Conservation (phyloP, 2,113 vertebrate species). For the Hippocampus abdominalis region DNA sequence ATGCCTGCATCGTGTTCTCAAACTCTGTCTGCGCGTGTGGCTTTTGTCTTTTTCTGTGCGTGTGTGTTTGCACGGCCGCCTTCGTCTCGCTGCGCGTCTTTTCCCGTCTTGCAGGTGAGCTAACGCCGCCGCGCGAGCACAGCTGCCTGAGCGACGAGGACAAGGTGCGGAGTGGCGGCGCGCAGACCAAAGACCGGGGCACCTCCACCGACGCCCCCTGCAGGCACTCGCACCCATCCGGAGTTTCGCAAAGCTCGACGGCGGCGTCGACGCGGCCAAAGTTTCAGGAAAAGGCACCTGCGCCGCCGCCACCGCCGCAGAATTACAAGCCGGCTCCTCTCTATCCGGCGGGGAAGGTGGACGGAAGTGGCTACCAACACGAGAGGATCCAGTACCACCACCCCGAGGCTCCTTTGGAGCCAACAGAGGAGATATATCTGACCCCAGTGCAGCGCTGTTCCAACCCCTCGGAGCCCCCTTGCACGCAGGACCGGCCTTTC, state of each 20-base stretch:
- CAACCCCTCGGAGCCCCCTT: constrained; percentile 68
- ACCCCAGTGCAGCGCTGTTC: constrained; percentile 88
- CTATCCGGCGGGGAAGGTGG: constrained; percentile 67
- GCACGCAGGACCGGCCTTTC: constrained; percentile 72
- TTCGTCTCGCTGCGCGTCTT: constrained; percentile 8
- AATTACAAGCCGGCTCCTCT: constrained; percentile 66
- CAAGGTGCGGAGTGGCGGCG: constrained; percentile 73
- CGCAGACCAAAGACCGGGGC: constrained; percentile 91
- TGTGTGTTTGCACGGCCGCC: constrained; percentile 19
- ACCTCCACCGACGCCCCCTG: constrained; percentile 88
- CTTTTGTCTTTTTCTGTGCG: constrained; percentile 12
- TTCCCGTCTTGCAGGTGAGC: constrained; percentile 75
- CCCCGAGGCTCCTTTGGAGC: constrained; percentile 84
- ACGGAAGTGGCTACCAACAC: constrained; percentile 70
- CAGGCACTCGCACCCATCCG: constrained; percentile 77
- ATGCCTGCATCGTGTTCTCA: constrained; percentile 15
- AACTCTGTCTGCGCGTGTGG: constrained; percentile 18
- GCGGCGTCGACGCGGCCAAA: constrained; percentile 49
- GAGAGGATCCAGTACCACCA: constrained; percentile 91
- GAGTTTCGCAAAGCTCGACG: constrained; percentile 61
- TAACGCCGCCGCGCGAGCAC: constrained; percentile 86
- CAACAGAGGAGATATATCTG: constrained; percentile 95
- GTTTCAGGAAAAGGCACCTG: constrained; percentile 62
- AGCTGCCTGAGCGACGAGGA: constrained; percentile 94
- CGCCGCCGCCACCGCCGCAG: constrained; percentile 61